Conservation (phyloP, 1,140 invertebrate species). For the Meloidogyne floridensis region DNA sequence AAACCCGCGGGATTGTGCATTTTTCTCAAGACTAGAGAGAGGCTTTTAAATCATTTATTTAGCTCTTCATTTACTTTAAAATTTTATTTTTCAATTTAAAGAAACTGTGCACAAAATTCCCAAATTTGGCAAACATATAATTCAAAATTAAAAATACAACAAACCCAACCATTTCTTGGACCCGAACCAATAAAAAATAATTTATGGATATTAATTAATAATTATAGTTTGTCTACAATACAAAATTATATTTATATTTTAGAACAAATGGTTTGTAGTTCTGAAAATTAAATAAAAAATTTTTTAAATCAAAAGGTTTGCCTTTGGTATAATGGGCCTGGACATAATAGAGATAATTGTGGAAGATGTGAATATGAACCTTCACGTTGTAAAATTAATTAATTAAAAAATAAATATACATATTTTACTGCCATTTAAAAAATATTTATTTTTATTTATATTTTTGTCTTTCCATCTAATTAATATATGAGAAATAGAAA, state of each 20-base stretch:
- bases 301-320: slow-evolving; percentile 3
- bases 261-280: slow-evolving; percentile 7
- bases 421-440: not conserved
- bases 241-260: slow-evolving; percentile 18
- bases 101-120: not conserved
- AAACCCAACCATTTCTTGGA: not conserved
- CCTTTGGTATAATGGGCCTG: slow-evolving; percentile 24
- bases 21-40: no score
- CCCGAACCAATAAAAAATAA: not conserved
- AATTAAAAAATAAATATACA: not conserved
- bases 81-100: not conserved
- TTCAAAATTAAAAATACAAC: not conserved
- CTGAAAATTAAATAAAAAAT: not conserved
- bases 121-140: slow-evolving; percentile 1
- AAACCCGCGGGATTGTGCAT: no score
- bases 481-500: no score
- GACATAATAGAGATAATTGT: slow-evolving; percentile 13
- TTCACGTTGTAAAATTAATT: slow-evolving; percentile 10
- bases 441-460: no score
- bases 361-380: slow-evolving; percentile 29
- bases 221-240: slow-evolving; percentile 9
- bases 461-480: no score
- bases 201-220: slow-evolving; percentile 21
- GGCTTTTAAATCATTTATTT: no score
- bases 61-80: no score